Conservation (phyloP, 1,140 invertebrate genomes). For the Maniola jurtina region DNA sequence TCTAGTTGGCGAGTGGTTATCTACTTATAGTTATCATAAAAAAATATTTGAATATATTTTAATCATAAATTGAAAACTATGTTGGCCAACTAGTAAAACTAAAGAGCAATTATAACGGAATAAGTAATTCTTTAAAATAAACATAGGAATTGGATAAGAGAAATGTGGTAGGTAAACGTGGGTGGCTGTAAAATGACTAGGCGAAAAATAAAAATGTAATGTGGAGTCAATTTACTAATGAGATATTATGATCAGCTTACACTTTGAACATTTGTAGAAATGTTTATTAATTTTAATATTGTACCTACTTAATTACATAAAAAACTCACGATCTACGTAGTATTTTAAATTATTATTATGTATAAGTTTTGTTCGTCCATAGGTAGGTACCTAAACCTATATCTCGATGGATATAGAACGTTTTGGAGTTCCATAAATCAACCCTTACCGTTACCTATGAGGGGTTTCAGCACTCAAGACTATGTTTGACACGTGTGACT, state of each 20-base stretch:
- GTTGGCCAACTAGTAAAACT: too few relatives aligned
- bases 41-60: too few relatives aligned
- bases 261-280: too few relatives aligned
- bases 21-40: too few relatives aligned
- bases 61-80: too few relatives aligned
- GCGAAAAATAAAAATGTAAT: constrained; percentile 8
- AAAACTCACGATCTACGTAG: too few relatives aligned
- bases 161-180: background rate
- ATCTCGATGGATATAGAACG: background rate
- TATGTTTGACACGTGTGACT: constrained; percentile 12
- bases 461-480: constrained; percentile 2
- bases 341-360: too few relatives aligned
- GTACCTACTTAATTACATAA: too few relatives aligned
- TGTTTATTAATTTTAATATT: too few relatives aligned
- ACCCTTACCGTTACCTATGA: constrained; percentile 5
- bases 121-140: background rate
- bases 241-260: constrained; percentile 4
- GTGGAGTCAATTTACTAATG: constrained; percentile 26
- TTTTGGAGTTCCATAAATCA: background rate
- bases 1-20: too few relatives aligned
- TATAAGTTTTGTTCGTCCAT: background rate
- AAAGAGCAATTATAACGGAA: too few relatives aligned
- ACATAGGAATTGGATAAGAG: background rate
- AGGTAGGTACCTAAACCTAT: background rate
- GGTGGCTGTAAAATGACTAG: constrained; percentile 15